Evolutionary conservation across 2,113 vertebrate genomes (phyloP), one percentile per base, ranked within the genome.

Genomic region (Cheirogaleus medius): DNA sequence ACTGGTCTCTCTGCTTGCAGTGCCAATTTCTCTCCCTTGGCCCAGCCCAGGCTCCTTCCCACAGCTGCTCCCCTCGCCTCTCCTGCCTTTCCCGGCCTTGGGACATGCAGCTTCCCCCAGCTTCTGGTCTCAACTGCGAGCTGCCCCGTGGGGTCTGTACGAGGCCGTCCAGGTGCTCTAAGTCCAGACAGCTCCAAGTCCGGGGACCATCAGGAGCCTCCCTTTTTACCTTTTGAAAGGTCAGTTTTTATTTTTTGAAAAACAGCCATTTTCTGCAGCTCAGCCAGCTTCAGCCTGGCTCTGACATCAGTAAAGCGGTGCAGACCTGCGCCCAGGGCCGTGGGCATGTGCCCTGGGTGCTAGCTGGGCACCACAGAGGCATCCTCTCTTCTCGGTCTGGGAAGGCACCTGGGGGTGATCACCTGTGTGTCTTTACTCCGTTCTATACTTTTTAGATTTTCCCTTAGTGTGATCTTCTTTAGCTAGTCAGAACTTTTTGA

Each of bases 371-470:
- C 93, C 93, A 56, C 32, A 5, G 29, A 37, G 9, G 5, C 17
- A 0, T 39, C n/a, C 77, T 6, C 4, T 0, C 0, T 18, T 63
- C 42, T 23, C 10, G 34, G 39, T 47, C 8, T 42, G 8, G 23
- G 32, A 27, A 18, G 85, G 58, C 25, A 32, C n/a, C 42, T 1
- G 58, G 8, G 25, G 3, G 29, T 1, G 32, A 25, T 60, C 58
- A 27, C 23, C 58, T 60, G 58, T 60, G 47, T 44, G 47, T 21
- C 87, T 52, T 68, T 18, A 42, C 27, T 34, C 77, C 81, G 39
- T 42, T 78, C 58, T 63, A 7, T 25, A n/a, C 27, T 23, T 52
- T 71, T 15, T 12, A n/a, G 42, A 25, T 60, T 60, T 9, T 49
- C 80, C 49, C 39, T 84, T 37, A n/a, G 39, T 15, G 63, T 58